phyloP scores from a whole-genome alignment of 2,113 vertebrate genomes.

The Macquaria ambigua region DNA sequence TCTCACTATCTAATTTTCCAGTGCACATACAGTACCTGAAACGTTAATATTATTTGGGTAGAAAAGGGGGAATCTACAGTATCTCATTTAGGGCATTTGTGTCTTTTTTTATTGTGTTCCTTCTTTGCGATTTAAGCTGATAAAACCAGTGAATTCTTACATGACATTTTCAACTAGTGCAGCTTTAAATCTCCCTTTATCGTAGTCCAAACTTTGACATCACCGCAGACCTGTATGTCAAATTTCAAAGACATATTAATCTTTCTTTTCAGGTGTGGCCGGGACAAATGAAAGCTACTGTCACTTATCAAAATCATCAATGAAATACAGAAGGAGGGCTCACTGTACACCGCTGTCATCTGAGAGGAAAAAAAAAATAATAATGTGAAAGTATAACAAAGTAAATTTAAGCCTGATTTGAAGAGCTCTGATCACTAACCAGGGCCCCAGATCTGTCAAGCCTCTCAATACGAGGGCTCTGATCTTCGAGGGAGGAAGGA shows the following conservation, averaged over 20 bases:
- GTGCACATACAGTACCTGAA: neutral
- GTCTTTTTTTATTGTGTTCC: neutral
- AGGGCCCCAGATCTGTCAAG: conserved; percentile 50
- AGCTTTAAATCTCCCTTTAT: conserved; percentile 11
- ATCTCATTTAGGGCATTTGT: neutral
- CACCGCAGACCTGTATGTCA: neutral
- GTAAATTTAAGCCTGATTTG: conserved; percentile 24
- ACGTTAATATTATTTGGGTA: neutral
- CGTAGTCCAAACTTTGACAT: neutral
- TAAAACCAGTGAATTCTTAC: neutral
- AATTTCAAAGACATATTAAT: conserved; percentile 6
- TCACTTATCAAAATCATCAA: conserved; percentile 22
- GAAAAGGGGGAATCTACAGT: neutral
- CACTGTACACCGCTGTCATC: conserved; percentile 2
- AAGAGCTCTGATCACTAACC: conserved; percentile 40
- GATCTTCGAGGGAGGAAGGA: conserved; percentile 51
- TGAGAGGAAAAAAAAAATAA: neutral
- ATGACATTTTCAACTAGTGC: neutral
- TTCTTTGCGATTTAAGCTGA: neutral
- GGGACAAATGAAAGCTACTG: conserved; percentile 17
- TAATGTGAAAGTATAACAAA: conserved; percentile 1
- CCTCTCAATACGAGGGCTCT: conserved; percentile 46
- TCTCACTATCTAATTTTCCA: neutral
- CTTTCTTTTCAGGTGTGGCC: neutral
- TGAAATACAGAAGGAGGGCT: neutral